phyloP scores from a whole-genome alignment of 2,797 vertebrate species.

The Oceanodroma leucorhoa region DNA sequence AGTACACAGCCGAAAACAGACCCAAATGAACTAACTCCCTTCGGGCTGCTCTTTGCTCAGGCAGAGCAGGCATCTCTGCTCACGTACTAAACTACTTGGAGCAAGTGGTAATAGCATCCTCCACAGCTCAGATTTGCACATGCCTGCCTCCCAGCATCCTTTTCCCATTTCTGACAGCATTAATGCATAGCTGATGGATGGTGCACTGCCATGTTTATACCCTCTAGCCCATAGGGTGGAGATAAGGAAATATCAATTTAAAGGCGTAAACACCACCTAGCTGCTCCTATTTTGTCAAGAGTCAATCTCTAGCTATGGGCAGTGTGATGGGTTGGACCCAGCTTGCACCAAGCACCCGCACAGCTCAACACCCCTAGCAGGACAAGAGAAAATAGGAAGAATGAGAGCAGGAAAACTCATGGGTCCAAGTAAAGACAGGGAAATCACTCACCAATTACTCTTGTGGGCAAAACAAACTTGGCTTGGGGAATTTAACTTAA shows the following conservation, averaged over 20 bases:
- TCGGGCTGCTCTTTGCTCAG: background rate
- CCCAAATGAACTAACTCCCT: background rate
- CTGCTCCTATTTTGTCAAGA: background rate
- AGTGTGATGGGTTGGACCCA: background rate
- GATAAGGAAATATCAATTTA: background rate
- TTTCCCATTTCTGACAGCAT: background rate
- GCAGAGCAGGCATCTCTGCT: background rate
- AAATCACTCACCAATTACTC: background rate
- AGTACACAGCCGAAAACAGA: background rate
- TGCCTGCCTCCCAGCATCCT: background rate
- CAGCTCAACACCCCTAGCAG: background rate
- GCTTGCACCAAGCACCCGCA: background rate
- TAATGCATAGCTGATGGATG: background rate
- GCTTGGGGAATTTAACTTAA: background rate
- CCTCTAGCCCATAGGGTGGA: background rate
- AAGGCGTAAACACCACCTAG: background rate
- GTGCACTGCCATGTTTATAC: background rate
- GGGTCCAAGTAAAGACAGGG: background rate
- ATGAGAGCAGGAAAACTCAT: accelerated
- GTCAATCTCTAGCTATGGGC: background rate
- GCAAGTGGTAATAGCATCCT: accelerated
- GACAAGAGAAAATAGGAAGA: background rate
- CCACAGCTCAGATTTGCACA: accelerated
- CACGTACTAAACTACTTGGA: accelerated
- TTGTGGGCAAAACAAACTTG: background rate